Conservation (phyloP, 2,113 vertebrate species). For the Porphyrio hochstetteri region DNA sequence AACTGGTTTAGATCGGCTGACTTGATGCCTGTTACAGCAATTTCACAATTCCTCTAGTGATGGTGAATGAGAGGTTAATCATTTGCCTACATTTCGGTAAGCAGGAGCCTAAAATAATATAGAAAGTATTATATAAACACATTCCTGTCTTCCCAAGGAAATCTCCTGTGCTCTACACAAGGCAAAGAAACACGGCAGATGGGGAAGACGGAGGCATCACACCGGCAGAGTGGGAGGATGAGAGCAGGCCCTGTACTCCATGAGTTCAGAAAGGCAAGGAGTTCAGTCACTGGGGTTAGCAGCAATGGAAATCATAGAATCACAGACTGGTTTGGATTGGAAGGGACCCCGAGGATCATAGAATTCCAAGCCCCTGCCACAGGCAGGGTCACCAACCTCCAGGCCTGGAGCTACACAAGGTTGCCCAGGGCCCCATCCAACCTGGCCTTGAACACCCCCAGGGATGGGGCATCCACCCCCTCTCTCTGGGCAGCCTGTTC, state of each 20-base stretch:
- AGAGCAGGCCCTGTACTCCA: not conserved
- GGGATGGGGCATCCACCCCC: no score
- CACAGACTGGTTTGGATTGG: no score
- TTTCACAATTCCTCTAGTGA: not conserved
- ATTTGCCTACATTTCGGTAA: not conserved
- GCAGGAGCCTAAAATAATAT: slow-evolving; percentile 50
- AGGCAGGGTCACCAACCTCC: no score
- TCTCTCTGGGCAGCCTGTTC: no score
- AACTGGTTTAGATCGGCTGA: not conserved
- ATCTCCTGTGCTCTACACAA: not conserved
- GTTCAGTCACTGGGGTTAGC: not conserved
- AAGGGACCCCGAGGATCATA: no score
- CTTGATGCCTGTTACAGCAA: not conserved
- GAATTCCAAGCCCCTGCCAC: no score
- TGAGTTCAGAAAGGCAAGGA: not conserved
- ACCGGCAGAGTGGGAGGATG: not conserved
- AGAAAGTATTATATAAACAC: slow-evolving; percentile 29
- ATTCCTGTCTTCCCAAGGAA: not conserved
- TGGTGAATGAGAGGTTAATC: not conserved
- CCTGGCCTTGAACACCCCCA: no score
- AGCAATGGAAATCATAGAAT: not conserved
- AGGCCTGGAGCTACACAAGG: no score
- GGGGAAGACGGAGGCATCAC: not conserved
- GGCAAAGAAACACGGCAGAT: not conserved
- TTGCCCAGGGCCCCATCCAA: no score